Conservation (phyloP, 2,888 invertebrate genomes). For the Hedya salicella region DNA sequence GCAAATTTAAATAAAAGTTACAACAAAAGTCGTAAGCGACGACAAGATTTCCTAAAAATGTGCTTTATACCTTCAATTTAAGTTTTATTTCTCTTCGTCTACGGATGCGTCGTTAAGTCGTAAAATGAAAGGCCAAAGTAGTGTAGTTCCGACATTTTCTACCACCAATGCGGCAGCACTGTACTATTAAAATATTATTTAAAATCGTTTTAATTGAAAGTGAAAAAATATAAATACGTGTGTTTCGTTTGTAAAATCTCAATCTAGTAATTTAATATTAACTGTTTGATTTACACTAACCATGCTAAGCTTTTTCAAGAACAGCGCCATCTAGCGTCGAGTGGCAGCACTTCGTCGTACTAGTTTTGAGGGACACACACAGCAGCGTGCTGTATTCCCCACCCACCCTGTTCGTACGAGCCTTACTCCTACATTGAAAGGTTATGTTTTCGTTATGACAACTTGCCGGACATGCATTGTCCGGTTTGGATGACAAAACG, state of each 20-base stretch:
- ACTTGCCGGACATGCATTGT: conserved; percentile 32
- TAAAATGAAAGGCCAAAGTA: conserved; percentile 50
- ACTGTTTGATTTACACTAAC: not conserved
- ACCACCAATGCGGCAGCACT: conserved; percentile 63
- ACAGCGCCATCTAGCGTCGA: conserved; percentile 75
- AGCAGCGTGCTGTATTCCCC: conserved; percentile 6
- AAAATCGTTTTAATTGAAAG: no score
- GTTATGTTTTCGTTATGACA: conserved; percentile 40
- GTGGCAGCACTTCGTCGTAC: conserved; percentile 64
- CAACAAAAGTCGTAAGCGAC: conserved; percentile 55
- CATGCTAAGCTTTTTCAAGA: not conserved
- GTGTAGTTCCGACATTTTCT: conserved; percentile 67
- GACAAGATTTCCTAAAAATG: conserved; percentile 54
- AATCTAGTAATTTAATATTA: not conserved
- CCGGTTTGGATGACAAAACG: conserved; percentile 13
- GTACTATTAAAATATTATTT: conserved; percentile 30
- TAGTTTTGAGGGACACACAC: conserved; percentile 13
- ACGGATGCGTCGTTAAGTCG: conserved; percentile 53
- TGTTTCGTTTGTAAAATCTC: not conserved
- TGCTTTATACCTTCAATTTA: conserved; percentile 60
- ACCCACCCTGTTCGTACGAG: conserved; percentile 20
- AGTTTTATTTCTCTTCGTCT: conserved; percentile 66
- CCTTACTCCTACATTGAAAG: conserved; percentile 50
- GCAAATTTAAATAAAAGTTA: not conserved
- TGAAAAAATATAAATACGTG: not conserved